These are phyloP conservation scores for Helicolenus hilgendorfi DNA, from an alignment of 2,797 vertebrate species.

Conservation along the genomic window DNA sequence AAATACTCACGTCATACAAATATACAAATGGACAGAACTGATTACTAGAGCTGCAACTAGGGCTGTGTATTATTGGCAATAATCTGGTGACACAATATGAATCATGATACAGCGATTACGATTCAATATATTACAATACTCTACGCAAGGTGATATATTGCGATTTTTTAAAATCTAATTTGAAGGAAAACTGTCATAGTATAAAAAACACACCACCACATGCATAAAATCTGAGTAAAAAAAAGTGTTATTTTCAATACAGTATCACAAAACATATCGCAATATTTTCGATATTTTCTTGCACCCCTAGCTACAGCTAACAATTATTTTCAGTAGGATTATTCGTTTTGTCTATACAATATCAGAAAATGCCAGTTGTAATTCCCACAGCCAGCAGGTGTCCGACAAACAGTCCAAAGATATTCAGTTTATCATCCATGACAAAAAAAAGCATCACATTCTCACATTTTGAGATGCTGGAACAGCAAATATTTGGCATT, in stretches of 20 bases:
- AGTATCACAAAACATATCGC: no score
- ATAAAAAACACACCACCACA: no score
- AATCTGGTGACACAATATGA: no score
- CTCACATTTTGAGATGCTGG: not conserved
- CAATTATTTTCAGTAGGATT: not conserved
- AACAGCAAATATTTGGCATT: not conserved
- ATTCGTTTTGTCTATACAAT: not conserved
- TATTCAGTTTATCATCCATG: not conserved
- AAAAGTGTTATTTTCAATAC: no score
- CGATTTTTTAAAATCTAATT: no score
- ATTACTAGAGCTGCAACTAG: not conserved
- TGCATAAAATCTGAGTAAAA: no score
- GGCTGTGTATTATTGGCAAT: no score
- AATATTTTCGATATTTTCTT: no score
- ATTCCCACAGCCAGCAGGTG: not conserved
- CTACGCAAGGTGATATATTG: no score
- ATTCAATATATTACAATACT: no score
- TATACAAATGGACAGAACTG: not conserved
- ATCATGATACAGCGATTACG: not conserved
- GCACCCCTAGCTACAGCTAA: no score
- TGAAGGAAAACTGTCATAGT: no score
- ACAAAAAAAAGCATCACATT: not conserved
- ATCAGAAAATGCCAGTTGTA: not conserved
- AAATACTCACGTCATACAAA: not conserved
- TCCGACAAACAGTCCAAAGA: not conserved